Base-by-base conservation (phyloP, 2,888 invertebrate species). In the Cecidostiba fungosa region DNA sequence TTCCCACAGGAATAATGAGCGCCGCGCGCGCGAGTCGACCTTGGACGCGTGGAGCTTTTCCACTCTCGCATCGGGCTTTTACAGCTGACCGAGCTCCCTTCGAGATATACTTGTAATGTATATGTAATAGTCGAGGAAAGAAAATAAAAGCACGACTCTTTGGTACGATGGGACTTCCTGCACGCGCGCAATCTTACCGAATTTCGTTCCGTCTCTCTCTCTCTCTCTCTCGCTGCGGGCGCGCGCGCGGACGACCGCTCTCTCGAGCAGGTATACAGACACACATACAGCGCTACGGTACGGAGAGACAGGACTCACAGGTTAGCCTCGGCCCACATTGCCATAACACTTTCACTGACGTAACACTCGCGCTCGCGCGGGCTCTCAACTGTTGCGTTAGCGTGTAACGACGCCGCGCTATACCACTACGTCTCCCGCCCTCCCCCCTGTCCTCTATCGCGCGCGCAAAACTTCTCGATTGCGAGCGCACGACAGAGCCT, bases 271-370 rank as follows among this genome's bases (percentile, higher is more conserved):
- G 54, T n/a, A 59, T 5, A n/a, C 50, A 50, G 50, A 14, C 50
- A 19, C 19, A 19, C n/a, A 59, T 5, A 59, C 23, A n/a, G 32
- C 83, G 83, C 86, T 85, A 88, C 90, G 19, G n/a, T n/a, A n/a
- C n/a, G 90, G 89, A 90, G 92, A 92, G 92, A 92, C 93, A 92
- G 92, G 92, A 91, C 91, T 92, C 91, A 92, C 93, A 92, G 92
- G 93, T 93, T 93, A 93, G 93, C 93, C 93, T 93, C 93, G 93
- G 93, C 93, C 93, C 92, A 93, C 92, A 93, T 93, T 90, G 92
- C 92, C 92, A 93, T 93, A 93, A 93, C 92, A 93, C 93, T 93
- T 93, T 93, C 93, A 93, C 93, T 93, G 93, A 93, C 92, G 93
- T 93, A 93, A 93, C 92, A 92, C 92, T 91, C 92, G 90, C 70